These are phyloP conservation scores for Eubasilissa regina DNA, from an alignment of 1,140 invertebrate genomes.

Conservation along the genomic window DNA sequence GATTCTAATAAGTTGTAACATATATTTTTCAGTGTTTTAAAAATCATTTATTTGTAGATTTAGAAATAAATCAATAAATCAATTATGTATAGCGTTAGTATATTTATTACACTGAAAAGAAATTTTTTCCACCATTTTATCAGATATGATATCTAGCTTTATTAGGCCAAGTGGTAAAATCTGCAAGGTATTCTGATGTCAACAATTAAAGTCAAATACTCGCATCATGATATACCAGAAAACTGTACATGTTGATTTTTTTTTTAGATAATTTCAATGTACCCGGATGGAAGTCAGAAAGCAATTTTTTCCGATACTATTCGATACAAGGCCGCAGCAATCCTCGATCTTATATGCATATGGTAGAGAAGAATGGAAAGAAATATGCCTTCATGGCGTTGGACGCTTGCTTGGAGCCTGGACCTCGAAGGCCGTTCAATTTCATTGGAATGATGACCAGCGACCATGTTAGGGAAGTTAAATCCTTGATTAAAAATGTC, in stretches of 20 bases:
- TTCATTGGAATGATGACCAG: slow-evolving; percentile 86
- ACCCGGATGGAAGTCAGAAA: slow-evolving; percentile 75
- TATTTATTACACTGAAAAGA: too few relatives aligned
- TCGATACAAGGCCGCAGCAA: slow-evolving; percentile 84
- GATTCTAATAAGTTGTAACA: too few relatives aligned
- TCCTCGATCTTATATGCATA: slow-evolving; percentile 84
- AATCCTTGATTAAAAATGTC: slow-evolving; percentile 71
- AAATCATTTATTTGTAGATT: too few relatives aligned
- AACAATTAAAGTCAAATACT: neutral
- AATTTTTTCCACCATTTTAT: too few relatives aligned
- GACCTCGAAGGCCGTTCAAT: slow-evolving; percentile 91
- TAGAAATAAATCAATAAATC: too few relatives aligned
- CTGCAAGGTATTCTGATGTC: neutral
- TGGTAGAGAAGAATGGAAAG: slow-evolving; percentile 73
- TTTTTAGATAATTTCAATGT: slow-evolving; percentile 93
- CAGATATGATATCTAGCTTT: too few relatives aligned
- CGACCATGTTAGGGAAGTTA: slow-evolving; percentile 74
- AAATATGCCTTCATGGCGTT: slow-evolving; percentile 87
- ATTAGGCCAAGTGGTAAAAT: neutral
- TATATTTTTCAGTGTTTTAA: too few relatives aligned
- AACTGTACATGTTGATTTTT: neutral
- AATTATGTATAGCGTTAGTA: too few relatives aligned
- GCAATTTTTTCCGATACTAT: slow-evolving; percentile 87
- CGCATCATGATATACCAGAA: neutral
- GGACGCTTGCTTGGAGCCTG: slow-evolving; percentile 91